phyloP scores from a whole-genome alignment of 2,888 invertebrate genomes.

The Plemyria rubiginata region DNA sequence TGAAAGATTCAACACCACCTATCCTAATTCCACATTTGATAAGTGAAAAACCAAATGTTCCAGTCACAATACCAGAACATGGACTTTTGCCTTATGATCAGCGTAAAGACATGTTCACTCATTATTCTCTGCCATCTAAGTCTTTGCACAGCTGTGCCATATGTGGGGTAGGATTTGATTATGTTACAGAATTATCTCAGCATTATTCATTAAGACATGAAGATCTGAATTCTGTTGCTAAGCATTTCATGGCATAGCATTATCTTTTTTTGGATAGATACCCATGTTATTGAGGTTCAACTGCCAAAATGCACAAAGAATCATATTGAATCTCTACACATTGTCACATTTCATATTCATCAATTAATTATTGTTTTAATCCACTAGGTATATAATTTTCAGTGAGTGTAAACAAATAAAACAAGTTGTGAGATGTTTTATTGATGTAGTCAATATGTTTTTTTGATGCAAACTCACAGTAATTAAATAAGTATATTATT shows the following conservation, averaged over 20 bases:
- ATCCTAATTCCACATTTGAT: slow-evolving; percentile 55
- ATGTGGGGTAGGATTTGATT: slow-evolving; percentile 68
- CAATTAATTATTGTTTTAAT: too few relatives aligned
- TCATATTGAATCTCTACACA: too few relatives aligned
- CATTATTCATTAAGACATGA: slow-evolving; percentile 68
- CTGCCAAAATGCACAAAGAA: too few relatives aligned
- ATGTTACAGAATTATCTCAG: slow-evolving; percentile 61
- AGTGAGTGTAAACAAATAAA: too few relatives aligned
- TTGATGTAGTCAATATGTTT: too few relatives aligned
- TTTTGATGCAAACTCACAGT: too few relatives aligned
- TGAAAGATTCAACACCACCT: slow-evolving; percentile 56
- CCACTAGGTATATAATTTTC: too few relatives aligned
- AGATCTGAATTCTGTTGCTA: slow-evolving; percentile 47
- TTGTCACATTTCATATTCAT: too few relatives aligned
- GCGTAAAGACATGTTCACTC: slow-evolving; percentile 57
- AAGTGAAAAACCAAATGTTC: slow-evolving; percentile 51
- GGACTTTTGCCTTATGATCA: slow-evolving; percentile 50
- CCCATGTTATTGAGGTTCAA: too few relatives aligned
- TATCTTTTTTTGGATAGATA: not conserved
- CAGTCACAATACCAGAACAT: slow-evolving; percentile 49
- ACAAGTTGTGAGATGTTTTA: too few relatives aligned
- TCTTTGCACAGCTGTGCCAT: slow-evolving; percentile 58
- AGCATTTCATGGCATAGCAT: slow-evolving; percentile 37
- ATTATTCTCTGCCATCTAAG: slow-evolving; percentile 43
- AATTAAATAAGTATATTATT: too few relatives aligned